Evolutionary conservation across 2,113 vertebrate species (phyloP).

Genomic region (Dicentrarchus labrax): DNA sequence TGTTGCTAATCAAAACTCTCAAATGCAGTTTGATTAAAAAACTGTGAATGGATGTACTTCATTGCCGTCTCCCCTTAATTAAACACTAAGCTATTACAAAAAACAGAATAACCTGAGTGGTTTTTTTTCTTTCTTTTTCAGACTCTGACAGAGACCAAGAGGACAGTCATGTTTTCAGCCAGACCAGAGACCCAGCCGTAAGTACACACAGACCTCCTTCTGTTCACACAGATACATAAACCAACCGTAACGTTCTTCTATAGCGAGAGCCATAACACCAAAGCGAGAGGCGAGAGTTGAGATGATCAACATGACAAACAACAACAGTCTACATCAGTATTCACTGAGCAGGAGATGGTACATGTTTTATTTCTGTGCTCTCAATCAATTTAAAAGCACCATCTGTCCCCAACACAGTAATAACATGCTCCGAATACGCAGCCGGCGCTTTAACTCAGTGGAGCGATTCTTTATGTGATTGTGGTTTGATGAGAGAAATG

Average conservation of each 20-base stretch:
- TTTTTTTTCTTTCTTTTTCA: slow-evolving; percentile 60
- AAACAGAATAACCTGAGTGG: background rate
- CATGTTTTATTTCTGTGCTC: slow-evolving; percentile 5
- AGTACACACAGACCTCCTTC: slow-evolving; percentile 50
- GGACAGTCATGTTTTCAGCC: slow-evolving; percentile 79
- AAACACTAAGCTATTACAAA: background rate
- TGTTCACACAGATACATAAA: background rate
- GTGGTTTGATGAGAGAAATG: background rate
- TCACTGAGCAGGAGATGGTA: background rate
- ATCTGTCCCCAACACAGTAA: slow-evolving; percentile 5
- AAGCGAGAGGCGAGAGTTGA: background rate
- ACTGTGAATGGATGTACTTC: background rate
- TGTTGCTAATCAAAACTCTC: background rate
- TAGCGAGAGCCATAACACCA: background rate
- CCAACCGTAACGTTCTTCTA: background rate
- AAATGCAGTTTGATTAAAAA: background rate
- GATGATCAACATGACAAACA: background rate
- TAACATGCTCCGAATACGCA: background rate
- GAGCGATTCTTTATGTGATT: background rate
- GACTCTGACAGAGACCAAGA: slow-evolving; percentile 82
- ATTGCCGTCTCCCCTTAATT: too few species aligned
- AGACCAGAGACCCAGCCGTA: slow-evolving; percentile 78
- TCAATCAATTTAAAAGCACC: slow-evolving; percentile 1
- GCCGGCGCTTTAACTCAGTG: background rate
- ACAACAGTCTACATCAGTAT: background rate